These are phyloP conservation scores for Cheilosia vulpina DNA, from an alignment of 2,888 invertebrate species.

Conservation along the genomic window DNA sequence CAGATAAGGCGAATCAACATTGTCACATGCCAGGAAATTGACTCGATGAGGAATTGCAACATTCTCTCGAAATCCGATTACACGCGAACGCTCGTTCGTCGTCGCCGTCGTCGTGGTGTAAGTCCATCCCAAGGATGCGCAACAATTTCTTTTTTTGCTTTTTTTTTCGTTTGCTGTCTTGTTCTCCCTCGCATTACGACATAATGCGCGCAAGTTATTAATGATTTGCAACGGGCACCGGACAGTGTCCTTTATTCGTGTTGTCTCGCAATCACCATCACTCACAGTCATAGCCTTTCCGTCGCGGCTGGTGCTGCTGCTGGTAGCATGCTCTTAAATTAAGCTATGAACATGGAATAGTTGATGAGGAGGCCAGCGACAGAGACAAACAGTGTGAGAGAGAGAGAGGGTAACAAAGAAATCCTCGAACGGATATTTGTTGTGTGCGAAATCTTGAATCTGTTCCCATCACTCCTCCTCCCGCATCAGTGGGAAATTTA, in stretches of 20 bases:
- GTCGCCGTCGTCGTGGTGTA: constrained; percentile 10
- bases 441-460: constrained; percentile 68
- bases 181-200: constrained; percentile 57
- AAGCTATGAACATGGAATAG: constrained; percentile 77
- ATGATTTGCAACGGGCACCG: constrained; percentile 60
- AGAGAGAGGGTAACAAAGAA: not conserved
- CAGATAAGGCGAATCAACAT: constrained; percentile 56
- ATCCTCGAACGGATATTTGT: constrained; percentile 72
- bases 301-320: constrained; percentile 15
- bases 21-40: constrained; percentile 72
- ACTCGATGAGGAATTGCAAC: constrained; percentile 73
- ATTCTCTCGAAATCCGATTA: constrained; percentile 67
- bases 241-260: constrained; percentile 73
- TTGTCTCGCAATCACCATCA: constrained; percentile 74
- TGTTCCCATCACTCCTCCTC: constrained; percentile 27
- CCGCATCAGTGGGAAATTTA: constrained; percentile 21
- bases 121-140: constrained; percentile 36
- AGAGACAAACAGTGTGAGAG: too few relatives aligned
- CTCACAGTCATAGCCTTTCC: constrained; percentile 72
- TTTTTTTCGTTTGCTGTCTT: constrained; percentile 15
- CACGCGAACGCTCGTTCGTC: constrained; percentile 10
- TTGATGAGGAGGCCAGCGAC: constrained; percentile 37
- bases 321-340: constrained; percentile 66
- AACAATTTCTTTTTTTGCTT: constrained; percentile 35
- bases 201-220: constrained; percentile 72